phyloP scores from a whole-genome alignment of 1,140 invertebrate genomes.

The Fopius arisanus region DNA sequence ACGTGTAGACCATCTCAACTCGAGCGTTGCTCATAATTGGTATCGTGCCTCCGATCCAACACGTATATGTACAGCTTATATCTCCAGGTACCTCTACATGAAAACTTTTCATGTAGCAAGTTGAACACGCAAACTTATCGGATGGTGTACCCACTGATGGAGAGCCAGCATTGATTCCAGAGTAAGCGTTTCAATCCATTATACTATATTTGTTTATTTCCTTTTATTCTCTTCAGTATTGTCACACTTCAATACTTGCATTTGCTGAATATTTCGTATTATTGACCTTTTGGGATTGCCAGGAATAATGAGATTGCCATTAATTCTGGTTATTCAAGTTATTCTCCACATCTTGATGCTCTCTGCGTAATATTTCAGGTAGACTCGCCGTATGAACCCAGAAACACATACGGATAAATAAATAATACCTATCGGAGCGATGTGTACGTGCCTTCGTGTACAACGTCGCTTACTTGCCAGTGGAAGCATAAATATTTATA shows the following conservation, averaged over 20 bases:
- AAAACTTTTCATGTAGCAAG: neutral
- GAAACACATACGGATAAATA: slow-evolving; percentile 29
- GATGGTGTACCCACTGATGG: neutral
- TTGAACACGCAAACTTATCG: neutral
- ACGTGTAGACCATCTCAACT: neutral
- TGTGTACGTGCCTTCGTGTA: slow-evolving; percentile 33
- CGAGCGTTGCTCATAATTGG: slow-evolving; percentile 6
- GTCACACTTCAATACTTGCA: neutral
- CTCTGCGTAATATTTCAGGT: neutral
- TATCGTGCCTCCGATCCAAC: neutral
- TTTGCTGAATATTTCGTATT: too few relatives aligned
- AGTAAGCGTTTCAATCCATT: neutral
- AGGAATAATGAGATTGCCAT: neutral
- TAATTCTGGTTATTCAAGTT: neutral
- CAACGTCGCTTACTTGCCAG: slow-evolving; percentile 29
- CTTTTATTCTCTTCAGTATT: neutral
- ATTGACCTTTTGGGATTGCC: too few relatives aligned
- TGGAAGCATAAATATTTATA: slow-evolving; percentile 41
- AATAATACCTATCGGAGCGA: slow-evolving; percentile 27
- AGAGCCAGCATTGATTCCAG: neutral
- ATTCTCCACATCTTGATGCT: neutral
- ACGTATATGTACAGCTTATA: neutral
- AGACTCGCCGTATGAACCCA: slow-evolving; percentile 1
- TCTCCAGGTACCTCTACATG: neutral
- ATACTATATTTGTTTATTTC: neutral